phyloP scores from a whole-genome alignment of 2,113 vertebrate genomes.

The Morone saxatilis region DNA sequence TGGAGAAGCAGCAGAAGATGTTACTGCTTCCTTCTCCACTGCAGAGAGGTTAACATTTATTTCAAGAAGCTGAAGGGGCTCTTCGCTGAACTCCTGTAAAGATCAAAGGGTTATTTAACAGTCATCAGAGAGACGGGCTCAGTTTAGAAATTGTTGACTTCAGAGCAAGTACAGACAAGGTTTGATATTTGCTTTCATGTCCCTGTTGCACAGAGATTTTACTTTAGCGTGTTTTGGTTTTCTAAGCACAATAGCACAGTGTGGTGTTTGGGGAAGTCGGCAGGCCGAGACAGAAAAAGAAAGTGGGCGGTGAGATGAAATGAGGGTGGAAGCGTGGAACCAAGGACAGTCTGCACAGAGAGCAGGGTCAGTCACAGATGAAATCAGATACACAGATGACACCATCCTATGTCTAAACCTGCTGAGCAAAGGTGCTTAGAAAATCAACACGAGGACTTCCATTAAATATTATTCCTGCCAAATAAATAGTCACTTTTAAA shows the following conservation, averaged over 20 bases:
- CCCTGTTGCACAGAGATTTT: conserved; percentile 71
- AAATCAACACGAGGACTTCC: conserved; percentile 50
- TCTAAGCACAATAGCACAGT: conserved; percentile 44
- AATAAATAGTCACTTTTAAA: conserved; percentile 77
- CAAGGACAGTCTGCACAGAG: neutral
- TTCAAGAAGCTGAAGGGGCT: neutral
- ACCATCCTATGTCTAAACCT: conserved; percentile 9
- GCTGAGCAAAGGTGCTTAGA: conserved; percentile 30
- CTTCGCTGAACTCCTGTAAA: conserved; percentile 1
- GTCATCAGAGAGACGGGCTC: conserved; percentile 3
- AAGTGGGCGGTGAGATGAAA: conserved; percentile 5
- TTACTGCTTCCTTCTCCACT: conserved; percentile 13
- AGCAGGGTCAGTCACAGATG: neutral
- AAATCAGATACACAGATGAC: conserved; percentile 14
- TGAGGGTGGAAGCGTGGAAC: neutral
- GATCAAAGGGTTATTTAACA: conserved; percentile 18
- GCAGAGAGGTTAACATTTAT: conserved; percentile 26
- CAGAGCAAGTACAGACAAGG: conserved; percentile 22
- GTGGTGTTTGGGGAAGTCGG: conserved; percentile 29
- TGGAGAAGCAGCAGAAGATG: conserved; percentile 7
- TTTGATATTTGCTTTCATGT: conserved; percentile 46
- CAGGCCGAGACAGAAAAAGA: conserved; percentile 13
- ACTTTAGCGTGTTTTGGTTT: conserved; percentile 36
- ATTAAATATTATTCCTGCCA: conserved; percentile 76
- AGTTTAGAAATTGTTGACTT: conserved; percentile 11